Evolutionary conservation across 2,888 invertebrate species (phyloP), one percentile per base, ranked within the genome.

Genomic region (Tetranychus truncatus): DNA sequence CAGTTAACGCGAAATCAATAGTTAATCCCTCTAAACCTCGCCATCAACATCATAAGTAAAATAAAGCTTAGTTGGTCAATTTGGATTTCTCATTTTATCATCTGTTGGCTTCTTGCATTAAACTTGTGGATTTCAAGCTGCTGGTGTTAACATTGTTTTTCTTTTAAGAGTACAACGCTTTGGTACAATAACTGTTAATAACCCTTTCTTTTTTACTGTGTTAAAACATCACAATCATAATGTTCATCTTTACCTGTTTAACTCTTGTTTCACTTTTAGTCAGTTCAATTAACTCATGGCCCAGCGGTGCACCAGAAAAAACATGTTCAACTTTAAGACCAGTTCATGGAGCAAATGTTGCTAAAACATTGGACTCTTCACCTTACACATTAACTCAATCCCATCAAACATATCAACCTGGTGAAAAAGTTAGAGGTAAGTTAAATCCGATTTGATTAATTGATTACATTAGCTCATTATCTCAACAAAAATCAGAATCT

Each of bases 261-360:
- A 15, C 15, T 15, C 9, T 55, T 55, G 55, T 55, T 55, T 15
- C 55, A 9, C 55, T 55, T 55, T 55, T 55, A 55, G 3, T 55
- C 15, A 55, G 15, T 55, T 55, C 69, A 24, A 20, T 24, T 21
- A 24, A 72, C 15, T 72, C 45, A 5, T 72, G 72, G 72, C 72
- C 72, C 15, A 72, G 72, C 6, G 72, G 72, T n/a, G 72, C 72
- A 9, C 72, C 72, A 15, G 72, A 72, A 18, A 72, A 65, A 18
- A 77, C 77, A 1, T 78, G 78, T 66, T 75, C 77, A 34, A 45
- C 77, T 24, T 75, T 78, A 77, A 66, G 75, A 6, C 78, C 78
- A 8, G 76, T 75, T 18, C 78, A 78, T 71, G 78, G 78, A 1
- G 74, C 74, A n/a, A 78, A 77, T 45, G 55, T 75, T 66, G 75